phyloP scores from a whole-genome alignment of 2,797 vertebrate genomes.

The Leptatherina wallacei region DNA sequence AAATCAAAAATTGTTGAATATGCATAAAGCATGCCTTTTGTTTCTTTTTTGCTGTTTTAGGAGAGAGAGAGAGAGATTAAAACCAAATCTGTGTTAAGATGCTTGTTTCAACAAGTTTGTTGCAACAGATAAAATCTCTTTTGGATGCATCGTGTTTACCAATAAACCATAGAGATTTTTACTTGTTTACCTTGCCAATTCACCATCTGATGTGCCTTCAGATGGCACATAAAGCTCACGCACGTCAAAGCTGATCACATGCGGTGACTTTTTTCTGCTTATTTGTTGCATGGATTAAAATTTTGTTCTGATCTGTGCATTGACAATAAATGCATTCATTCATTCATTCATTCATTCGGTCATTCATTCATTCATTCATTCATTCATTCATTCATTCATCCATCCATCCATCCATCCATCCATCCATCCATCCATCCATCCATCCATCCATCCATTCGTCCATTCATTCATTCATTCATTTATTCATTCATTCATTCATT shows the following conservation, averaged over 20 bases:
- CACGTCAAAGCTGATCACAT: neutral
- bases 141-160: conserved; percentile 27
- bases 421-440: too few species aligned
- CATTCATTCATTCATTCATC: neutral
- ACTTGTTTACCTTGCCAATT: conserved; percentile 41
- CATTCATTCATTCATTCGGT: too few species aligned
- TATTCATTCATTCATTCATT: neutral
- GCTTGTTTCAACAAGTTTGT: conserved; percentile 38
- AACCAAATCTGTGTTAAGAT: conserved; percentile 13
- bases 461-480: too few species aligned
- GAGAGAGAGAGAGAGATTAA: conserved; percentile 24
- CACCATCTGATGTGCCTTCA: conserved; percentile 46
- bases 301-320: neutral
- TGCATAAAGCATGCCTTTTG: neutral
- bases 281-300: neutral
- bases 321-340: neutral
- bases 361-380: too few species aligned
- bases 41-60: neutral
- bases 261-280: neutral
- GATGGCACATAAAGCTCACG: conserved; percentile 17
- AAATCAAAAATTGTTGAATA: conserved; percentile 14
- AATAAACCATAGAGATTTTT: conserved; percentile 31
- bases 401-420: too few species aligned
- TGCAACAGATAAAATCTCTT: conserved; percentile 18
- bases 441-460: too few species aligned